Base-by-base conservation (phyloP, 2,113 vertebrate genomes). In the Periophthalmodon schlosseri region DNA sequence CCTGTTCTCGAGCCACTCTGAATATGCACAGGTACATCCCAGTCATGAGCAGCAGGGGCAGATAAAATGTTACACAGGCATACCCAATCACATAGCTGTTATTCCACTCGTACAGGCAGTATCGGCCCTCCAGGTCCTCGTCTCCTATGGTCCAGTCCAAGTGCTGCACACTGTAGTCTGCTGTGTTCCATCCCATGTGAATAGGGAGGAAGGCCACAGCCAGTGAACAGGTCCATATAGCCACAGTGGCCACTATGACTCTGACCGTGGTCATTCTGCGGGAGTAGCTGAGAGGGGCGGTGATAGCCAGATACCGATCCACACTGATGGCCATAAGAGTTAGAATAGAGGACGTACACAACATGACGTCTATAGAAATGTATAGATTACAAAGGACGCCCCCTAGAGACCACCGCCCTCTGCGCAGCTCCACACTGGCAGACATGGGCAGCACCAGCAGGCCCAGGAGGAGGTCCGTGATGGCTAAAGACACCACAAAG, bases 301-400 rank as follows among this genome's bases (percentile, higher is more conserved):
- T 96, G 79, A 99, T 94, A 0, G 95, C 96, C 0, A 95, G 90
- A 88, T 98, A 99, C 46, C 97, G 94, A 81, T 99, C 97, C 8
- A 99, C 93, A 68, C 97, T 98, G 91, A 99, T 98, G 83, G 95
- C 93, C 72, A 97, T 89, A 58, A 99, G 95, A 77, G 96, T 97
- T 79, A 99, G 95, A 79, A 99, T 99, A 83, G 98, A 99, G 68
- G 96, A 94, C 0, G 96, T 94, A 83, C 96, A 96, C 33, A 99
- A 91, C 94, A 97, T 94, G 85, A 98, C 94, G 0, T 99, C 97
- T 84, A 96, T 65, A 61, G 97, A 97, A 82, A 85, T 90, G 69
- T 99, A 98, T 85, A 99, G 91, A 58, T 98, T 96, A 79, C 98
- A 99, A 57, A 98, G 76, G 57, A 81, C 69, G 36, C 89, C 90